Percentiles rank a stretch among this genome's conserved stretches.
These are phyloP conservation scores for Pachyramphus minor DNA, from an alignment of 2,113 vertebrate genomes.

Conservation along the genomic window DNA sequence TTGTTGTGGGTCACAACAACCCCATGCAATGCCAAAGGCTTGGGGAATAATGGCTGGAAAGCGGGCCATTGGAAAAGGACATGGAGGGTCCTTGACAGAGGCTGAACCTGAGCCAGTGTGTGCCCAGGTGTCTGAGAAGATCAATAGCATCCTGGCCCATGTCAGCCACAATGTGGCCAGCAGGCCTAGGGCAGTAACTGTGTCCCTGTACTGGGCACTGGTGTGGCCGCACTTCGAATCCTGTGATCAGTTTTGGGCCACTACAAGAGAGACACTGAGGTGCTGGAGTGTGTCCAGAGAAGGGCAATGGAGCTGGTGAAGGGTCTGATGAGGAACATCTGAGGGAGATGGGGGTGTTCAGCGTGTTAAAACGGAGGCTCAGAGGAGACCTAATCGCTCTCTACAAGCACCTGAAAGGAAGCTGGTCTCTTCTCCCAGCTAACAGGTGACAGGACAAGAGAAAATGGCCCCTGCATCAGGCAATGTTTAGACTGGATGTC, in stretches of 20 bases:
- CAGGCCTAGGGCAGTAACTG: background rate
- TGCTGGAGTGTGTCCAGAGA: background rate
- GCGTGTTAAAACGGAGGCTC: background rate
- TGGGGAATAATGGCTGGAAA: background rate
- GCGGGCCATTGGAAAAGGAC: background rate
- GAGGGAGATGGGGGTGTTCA: background rate
- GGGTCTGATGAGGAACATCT: background rate
- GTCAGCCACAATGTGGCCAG: accelerated
- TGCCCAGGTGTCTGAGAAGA: background rate
- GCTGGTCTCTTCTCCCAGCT: background rate
- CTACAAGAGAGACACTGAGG: background rate
- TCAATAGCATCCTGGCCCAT: background rate
- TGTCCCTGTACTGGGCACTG: accelerated
- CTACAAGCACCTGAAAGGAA: background rate
- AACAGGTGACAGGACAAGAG: background rate
- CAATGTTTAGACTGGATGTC: background rate
- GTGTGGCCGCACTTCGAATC: accelerated
- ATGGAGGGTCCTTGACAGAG: accelerated
- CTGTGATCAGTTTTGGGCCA: background rate
- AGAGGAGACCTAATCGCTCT: background rate
- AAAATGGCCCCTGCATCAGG: background rate
- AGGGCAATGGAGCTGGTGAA: accelerated
- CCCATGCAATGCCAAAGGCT: background rate
- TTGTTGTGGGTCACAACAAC: background rate
- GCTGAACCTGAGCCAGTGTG: background rate